Percentiles rank a stretch among this genome's conserved stretches.
Evolutionary conservation across 1,140 invertebrate genomes (phyloP).

Genomic region (Neodiprion pinetum): DNA sequence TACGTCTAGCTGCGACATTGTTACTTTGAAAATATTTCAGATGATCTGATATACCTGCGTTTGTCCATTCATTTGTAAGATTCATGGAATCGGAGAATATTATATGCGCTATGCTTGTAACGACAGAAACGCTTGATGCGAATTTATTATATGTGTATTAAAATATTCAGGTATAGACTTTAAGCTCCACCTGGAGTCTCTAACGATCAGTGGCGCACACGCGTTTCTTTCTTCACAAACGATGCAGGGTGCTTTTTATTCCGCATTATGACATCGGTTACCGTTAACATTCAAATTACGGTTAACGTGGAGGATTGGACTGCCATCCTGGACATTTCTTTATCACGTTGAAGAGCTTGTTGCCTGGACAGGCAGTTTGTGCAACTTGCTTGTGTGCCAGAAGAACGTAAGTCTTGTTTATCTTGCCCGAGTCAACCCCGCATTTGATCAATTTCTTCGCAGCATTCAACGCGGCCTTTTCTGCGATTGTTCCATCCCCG

Average conservation of each 20-base stretch:
- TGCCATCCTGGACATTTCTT: slow-evolving; percentile 62
- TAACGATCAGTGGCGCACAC: too few species aligned
- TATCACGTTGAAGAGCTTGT: slow-evolving; percentile 62
- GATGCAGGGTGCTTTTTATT: neutral
- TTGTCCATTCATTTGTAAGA: neutral
- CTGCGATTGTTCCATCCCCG: slow-evolving; percentile 63
- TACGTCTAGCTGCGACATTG: slow-evolving; percentile 28
- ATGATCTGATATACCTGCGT: neutral
- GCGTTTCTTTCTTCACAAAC: too few species aligned
- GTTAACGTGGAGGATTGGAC: slow-evolving; percentile 2
- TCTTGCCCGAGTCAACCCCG: slow-evolving; percentile 49
- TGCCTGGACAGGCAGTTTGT: slow-evolving; percentile 60
- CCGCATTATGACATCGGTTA: neutral
- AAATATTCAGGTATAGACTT: too few species aligned
- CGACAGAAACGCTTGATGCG: too few species aligned
- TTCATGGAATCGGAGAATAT: neutral
- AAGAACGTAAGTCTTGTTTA: slow-evolving; percentile 55
- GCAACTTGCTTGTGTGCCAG: slow-evolving; percentile 61
- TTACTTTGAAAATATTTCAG: neutral
- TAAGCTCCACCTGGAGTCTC: too few species aligned
- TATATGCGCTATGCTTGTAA: neutral
- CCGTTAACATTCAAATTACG: neutral
- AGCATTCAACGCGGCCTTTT: slow-evolving; percentile 52
- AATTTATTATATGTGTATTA: too few species aligned
- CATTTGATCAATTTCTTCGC: slow-evolving; percentile 54